Conservation (phyloP, 1,140 invertebrate species). For the honey bee (Apis mellifera) region DNA sequence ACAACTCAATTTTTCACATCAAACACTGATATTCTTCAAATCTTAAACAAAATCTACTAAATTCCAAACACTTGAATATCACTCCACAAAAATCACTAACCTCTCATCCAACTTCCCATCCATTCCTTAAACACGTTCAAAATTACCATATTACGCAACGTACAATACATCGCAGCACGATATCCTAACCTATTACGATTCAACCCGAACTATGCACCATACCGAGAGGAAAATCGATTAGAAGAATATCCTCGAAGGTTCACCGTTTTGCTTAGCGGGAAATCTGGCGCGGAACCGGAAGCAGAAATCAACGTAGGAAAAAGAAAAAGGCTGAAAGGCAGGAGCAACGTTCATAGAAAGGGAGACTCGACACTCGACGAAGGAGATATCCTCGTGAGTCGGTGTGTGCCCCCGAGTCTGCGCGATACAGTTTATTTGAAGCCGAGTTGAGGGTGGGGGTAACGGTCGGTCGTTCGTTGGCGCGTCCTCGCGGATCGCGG, state of each 20-base stretch:
- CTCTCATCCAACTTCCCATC: not conserved
- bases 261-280: slow-evolving; percentile 15
- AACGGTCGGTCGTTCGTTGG: slow-evolving; percentile 42
- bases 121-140: not conserved
- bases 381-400: slow-evolving; percentile 25
- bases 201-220: too few species aligned
- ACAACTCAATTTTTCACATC: too few species aligned
- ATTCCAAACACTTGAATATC: too few species aligned
- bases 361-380: not conserved
- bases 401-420: slow-evolving; percentile 57
- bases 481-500: slow-evolving; percentile 71
- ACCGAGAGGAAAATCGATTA: slow-evolving; percentile 21
- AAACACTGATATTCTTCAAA: too few species aligned
- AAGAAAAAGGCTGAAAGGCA: slow-evolving; percentile 10
- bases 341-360: slow-evolving; percentile 37
- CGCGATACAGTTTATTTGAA: slow-evolving; percentile 74
- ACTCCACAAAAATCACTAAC: too few species aligned
- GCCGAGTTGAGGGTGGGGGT: slow-evolving; percentile 67
- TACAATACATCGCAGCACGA: not conserved
- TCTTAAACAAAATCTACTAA: too few species aligned
- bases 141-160: not conserved
- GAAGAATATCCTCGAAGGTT: not conserved
- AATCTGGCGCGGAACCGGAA: slow-evolving; percentile 57
- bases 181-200: not conserved
- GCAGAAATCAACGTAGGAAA: not conserved